Percentiles rank a stretch among this genome's conserved stretches.
These are phyloP conservation scores for Trissoscelio sp. DNA, from an alignment of 2,888 invertebrate genomes.

Conservation along the genomic window DNA sequence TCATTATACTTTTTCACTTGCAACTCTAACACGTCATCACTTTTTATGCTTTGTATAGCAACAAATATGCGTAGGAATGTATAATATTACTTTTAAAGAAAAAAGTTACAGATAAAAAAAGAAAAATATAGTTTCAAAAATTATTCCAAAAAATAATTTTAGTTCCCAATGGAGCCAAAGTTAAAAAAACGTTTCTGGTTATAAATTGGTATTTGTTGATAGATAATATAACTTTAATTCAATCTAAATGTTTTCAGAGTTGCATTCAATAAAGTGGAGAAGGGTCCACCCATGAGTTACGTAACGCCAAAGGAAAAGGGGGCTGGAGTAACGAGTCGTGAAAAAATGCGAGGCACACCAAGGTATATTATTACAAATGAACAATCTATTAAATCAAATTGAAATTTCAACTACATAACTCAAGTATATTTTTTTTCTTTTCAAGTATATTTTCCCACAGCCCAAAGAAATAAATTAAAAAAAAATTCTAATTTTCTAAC, in stretches of 20 bases:
- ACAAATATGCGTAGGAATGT: neutral
- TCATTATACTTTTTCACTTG: neutral
- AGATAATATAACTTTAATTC: neutral
- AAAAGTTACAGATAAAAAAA: too few species aligned
- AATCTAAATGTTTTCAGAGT: neutral
- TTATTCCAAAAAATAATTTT: too few species aligned
- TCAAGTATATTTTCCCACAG: too few species aligned
- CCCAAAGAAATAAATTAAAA: too few species aligned
- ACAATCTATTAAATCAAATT: neutral
- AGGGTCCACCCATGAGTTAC: constrained; percentile 36
- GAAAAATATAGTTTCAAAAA: too few species aligned
- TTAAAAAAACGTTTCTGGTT: too few species aligned
- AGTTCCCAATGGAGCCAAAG: too few species aligned
- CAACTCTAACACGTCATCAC: neutral
- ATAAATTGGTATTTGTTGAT: too few species aligned
- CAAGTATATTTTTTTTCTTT: too few species aligned
- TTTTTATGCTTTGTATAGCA: neutral
- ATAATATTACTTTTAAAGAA: too few species aligned
- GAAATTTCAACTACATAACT: too few species aligned
- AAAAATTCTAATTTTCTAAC: too few species aligned
- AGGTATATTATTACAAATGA: neutral
- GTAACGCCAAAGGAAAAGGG: constrained; percentile 26
- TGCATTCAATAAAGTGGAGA: constrained; percentile 5
- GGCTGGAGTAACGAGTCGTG: constrained; percentile 30
- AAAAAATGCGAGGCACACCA: constrained; percentile 22